Evolutionary conservation across 2,888 invertebrate genomes (phyloP), one percentile per base, ranked within the genome.

Genomic region (Plusia festucae): DNA sequence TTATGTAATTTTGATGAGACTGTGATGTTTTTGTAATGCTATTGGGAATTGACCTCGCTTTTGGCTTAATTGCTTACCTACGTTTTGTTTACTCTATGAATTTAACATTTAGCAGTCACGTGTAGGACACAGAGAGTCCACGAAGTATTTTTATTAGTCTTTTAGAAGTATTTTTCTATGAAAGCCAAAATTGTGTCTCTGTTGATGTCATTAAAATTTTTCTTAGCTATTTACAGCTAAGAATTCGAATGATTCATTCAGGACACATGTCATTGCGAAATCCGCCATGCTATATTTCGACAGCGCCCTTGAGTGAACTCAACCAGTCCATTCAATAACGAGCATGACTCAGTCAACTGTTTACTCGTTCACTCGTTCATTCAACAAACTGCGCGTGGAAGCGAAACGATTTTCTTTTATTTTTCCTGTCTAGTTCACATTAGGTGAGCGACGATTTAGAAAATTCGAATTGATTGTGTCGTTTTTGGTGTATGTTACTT

Each of bases 331-430:
- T 81, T 81, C 69, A 81, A 70, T 81, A 76, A 69, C 73, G 71
- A 80, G 72, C 68, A 67, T 79, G 82, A 79, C 56, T 81, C 79
- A 81, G 58, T 72, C 71, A 71, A 65, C 66, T 76, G 73, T 81
- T 81, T 78, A 70, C 68, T 57, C 68, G 69, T 76, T 75, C 78
- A 68, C 56, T 76, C 64, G 56, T 75, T 79, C 79, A 74, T 81
- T 81, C 79, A 79, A 60, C 59, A 61, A 61, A 59, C 65, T 57
- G 62, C 52, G 64, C 72, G 68, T 66, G 54, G 69, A 68, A 51
- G 65, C 53, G 68, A 66, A 70, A 67, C 62, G 54, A 71, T 72
- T 69, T 71, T 67, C 69, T 68, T 70, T 69, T 78, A 54, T 73
- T 68, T 65, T 72, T 58, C 58, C 59, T 71, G 27, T 60, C 59